Conservation (phyloP, 2,797 vertebrate genomes). For the Fistularia tabacaria region DNA sequence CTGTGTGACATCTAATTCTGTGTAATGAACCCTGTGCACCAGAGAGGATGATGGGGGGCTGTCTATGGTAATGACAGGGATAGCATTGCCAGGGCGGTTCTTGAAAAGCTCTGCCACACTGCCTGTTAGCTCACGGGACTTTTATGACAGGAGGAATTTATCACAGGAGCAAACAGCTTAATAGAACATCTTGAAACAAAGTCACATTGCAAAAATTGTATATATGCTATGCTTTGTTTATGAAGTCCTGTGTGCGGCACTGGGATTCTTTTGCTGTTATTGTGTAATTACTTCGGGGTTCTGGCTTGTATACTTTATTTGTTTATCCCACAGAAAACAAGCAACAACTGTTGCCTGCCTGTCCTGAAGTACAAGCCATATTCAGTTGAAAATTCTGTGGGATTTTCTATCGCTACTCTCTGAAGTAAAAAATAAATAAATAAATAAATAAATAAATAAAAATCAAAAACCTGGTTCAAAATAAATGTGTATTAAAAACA, state of each 20-base stretch:
- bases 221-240: not conserved
- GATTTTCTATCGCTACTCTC: no score
- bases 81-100: conserved; percentile 30
- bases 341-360: no score
- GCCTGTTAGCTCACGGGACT: conserved; percentile 20
- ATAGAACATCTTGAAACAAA: conserved; percentile 4
- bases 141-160: conserved; percentile 24
- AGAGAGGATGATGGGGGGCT: conserved; percentile 59
- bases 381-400: no score
- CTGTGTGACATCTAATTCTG: conserved; percentile 71
- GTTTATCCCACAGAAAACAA: no score
- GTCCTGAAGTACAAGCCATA: no score
- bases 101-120: conserved; percentile 40
- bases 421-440: no score
- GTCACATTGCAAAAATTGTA: not conserved
- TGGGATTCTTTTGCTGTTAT: not conserved
- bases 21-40: conserved; percentile 71
- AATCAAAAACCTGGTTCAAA: no score
- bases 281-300: not conserved
- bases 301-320: no score
- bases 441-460: no score
- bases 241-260: not conserved
- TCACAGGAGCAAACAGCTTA: conserved; percentile 17
- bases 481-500: no score
- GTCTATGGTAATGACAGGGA: conserved; percentile 62